Evolutionary conservation across 1,140 invertebrate species (phyloP).

Genomic region (Neodiprion virginianus): DNA sequence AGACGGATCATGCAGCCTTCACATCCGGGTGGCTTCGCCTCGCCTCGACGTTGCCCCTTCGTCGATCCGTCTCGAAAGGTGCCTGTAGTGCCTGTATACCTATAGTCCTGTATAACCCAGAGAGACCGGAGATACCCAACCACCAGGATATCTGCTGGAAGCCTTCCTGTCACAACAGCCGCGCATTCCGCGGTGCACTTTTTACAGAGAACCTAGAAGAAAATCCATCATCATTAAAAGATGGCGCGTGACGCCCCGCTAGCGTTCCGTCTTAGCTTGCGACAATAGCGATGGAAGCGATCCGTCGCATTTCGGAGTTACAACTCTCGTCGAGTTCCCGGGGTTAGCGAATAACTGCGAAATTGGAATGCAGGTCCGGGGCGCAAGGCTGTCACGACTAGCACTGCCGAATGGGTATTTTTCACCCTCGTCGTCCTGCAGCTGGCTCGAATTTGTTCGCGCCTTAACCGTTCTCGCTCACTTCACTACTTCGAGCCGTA

Average conservation of each 20-base stretch:
- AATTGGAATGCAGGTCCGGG: too few relatives aligned
- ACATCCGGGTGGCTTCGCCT: constrained; percentile 33
- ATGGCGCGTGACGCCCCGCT: constrained; percentile 15
- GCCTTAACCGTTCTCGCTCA: background rate
- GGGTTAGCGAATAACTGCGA: too few relatives aligned
- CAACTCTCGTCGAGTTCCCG: too few relatives aligned
- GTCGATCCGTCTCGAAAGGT: background rate
- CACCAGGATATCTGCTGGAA: background rate
- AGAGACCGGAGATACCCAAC: background rate
- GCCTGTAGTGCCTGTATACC: background rate
- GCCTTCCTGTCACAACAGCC: constrained; percentile 7
- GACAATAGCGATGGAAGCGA: background rate
- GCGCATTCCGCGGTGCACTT: constrained; percentile 10
- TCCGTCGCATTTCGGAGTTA: background rate
- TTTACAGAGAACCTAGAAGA: background rate
- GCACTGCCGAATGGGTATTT: background rate
- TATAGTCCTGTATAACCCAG: background rate
- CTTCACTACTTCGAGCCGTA: background rate
- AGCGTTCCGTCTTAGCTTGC: too few relatives aligned
- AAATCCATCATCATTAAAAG: constrained; percentile 17
- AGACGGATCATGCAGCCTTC: constrained; percentile 26
- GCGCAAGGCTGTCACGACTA: too few relatives aligned
- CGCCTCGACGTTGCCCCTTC: constrained; percentile 23
- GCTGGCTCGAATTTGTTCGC: background rate
- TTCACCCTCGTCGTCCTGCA: too few relatives aligned